phyloP scores from a whole-genome alignment of 1,140 invertebrate genomes.

The Centruroides vittatus region DNA sequence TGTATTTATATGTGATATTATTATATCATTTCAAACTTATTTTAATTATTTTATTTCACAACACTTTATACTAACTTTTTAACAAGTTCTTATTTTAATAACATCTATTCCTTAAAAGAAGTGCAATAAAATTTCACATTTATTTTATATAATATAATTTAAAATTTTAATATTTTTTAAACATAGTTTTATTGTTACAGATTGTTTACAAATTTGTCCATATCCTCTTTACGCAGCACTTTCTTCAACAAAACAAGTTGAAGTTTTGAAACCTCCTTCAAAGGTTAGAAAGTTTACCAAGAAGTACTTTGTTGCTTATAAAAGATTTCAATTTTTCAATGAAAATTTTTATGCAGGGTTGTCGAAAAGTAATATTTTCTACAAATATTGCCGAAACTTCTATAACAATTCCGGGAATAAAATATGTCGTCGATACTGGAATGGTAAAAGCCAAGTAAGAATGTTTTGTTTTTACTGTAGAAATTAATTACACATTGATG shows the following conservation, averaged over 20 bases:
- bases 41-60: no score
- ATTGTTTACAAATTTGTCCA: conserved; percentile 44
- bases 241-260: conserved; percentile 55
- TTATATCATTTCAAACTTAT: no score
- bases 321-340: background rate
- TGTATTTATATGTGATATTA: no score
- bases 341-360: conserved; percentile 27
- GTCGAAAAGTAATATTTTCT: conserved; percentile 80
- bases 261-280: conserved; percentile 53
- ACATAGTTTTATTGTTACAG: conserved; percentile 13
- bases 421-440: conserved; percentile 87
- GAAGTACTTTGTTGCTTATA: background rate
- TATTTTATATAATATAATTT: no score
- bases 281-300: conserved; percentile 14
- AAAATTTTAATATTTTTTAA: no score
- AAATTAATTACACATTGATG: no score
- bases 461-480: background rate
- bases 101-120: no score
- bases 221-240: conserved; percentile 72
- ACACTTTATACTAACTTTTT: no score
- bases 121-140: no score
- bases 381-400: conserved; percentile 98
- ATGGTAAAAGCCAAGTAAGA: conserved; percentile 71
- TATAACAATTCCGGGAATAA: conserved; percentile 85
- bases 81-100: no score